Conservation (phyloP, 2,888 invertebrate species). For the Eupsilia transversa region DNA sequence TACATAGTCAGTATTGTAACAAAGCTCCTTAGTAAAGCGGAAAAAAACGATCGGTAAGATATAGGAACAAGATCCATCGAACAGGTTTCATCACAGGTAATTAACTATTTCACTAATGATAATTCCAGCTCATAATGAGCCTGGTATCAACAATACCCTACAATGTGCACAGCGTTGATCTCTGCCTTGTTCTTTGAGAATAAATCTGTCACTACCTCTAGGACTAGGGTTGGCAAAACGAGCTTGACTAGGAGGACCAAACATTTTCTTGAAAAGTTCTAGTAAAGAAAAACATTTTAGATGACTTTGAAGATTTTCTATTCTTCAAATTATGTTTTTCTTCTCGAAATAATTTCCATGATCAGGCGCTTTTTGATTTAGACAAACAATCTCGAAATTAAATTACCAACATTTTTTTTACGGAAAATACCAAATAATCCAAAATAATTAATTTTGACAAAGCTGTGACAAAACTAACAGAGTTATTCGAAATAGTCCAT, state of each 20-base stretch:
- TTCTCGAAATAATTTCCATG: neutral
- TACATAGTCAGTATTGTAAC: too few relatives aligned
- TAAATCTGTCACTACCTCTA: constrained; percentile 53
- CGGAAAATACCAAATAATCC: neutral
- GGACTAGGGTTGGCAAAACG: constrained; percentile 44
- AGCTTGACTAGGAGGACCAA: neutral
- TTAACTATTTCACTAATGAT: constrained; percentile 42
- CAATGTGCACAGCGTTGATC: constrained; percentile 45
- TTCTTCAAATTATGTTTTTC: neutral
- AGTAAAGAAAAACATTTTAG: too few relatives aligned
- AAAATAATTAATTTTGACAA: neutral
- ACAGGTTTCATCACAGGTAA: constrained; percentile 4
- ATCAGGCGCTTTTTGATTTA: neutral
- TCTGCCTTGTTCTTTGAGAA: constrained; percentile 46
- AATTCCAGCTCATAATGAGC: constrained; percentile 32
- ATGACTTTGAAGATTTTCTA: too few relatives aligned
- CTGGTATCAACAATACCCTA: constrained; percentile 32
- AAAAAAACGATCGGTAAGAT: neutral
- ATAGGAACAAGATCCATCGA: neutral
- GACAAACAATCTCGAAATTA: neutral
- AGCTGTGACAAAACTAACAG: neutral
- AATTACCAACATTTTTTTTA: neutral
- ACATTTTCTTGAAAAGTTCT: too few relatives aligned
- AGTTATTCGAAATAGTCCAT: neutral
- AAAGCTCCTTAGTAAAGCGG: too few relatives aligned